Conservation (phyloP, 1,140 invertebrate species). For the Drosophila varians region DNA sequence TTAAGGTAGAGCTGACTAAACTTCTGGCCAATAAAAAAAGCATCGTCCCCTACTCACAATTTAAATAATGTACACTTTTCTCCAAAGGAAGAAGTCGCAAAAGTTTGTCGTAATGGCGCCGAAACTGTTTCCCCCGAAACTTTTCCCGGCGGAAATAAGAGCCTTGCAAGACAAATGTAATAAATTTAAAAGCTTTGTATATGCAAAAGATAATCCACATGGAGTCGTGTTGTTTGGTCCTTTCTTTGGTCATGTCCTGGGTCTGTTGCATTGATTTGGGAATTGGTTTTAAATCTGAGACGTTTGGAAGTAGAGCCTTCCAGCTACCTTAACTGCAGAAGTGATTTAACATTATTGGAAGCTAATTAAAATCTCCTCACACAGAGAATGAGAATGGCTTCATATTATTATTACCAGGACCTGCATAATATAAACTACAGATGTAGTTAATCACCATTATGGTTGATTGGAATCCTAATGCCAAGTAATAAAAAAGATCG, state of each 20-base stretch:
- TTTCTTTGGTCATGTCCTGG: slow-evolving; percentile 6
- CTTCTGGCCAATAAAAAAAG: slow-evolving; percentile 31
- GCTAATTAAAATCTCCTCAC: no score
- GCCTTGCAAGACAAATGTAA: slow-evolving; percentile 67
- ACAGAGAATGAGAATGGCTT: no score
- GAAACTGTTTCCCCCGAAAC: slow-evolving; percentile 3
- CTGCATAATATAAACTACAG: no score
- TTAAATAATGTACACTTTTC: slow-evolving; percentile 69
- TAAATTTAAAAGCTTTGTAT: slow-evolving; percentile 74
- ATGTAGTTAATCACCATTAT: no score
- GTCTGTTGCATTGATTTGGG: slow-evolving; percentile 13
- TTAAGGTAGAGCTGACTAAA: neutral
- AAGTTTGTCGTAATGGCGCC: slow-evolving; percentile 52
- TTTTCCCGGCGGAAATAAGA: slow-evolving; percentile 6
- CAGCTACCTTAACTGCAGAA: no score
- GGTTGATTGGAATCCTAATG: no score
- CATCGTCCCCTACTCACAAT: slow-evolving; percentile 54
- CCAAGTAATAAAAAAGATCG: no score
- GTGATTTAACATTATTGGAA: no score
- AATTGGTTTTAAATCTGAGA: slow-evolving; percentile 12
- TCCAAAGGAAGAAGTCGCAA: slow-evolving; percentile 48
- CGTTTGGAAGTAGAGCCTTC: no score
- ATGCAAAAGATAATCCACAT: slow-evolving; percentile 60
- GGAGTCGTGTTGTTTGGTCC: slow-evolving; percentile 19
- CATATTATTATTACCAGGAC: no score